Evolutionary conservation across 53 echinoderm and acorn worm species (phyloP).

Genomic region (Actinopyga echinites): DNA sequence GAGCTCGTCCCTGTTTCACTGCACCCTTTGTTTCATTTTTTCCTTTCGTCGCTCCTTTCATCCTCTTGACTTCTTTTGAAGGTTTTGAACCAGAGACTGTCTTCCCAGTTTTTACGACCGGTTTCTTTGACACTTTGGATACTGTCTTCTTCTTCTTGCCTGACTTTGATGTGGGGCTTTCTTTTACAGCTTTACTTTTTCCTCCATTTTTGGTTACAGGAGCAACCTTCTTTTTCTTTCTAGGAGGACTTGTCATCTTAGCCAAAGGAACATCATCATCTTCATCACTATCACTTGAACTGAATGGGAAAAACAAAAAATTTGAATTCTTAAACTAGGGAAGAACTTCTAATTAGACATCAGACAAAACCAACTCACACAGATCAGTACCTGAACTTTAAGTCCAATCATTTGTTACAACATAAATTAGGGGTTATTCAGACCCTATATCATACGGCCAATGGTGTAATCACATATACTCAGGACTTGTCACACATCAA

Average conservation of each 20-base stretch:
- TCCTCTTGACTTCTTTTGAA: slow-evolving; percentile 22
- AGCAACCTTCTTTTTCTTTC: slow-evolving; percentile 19
- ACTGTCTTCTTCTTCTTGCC: slow-evolving; percentile 8
- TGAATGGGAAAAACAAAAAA: not conserved
- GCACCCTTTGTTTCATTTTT: not conserved
- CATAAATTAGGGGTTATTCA: no score
- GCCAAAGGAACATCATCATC: slow-evolving; percentile 20
- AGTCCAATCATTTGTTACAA: no score
- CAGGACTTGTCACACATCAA: no score
- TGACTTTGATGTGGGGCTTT: not conserved
- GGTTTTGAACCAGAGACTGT: not conserved
- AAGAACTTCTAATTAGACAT: no score
- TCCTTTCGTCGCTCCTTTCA: slow-evolving; percentile 29
- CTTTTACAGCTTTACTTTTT: not conserved
- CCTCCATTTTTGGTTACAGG: slow-evolving; percentile 4
- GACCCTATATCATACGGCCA: no score
- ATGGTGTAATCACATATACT: no score
- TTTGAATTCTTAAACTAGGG: no score
- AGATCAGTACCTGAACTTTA: no score
- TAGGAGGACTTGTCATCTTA: slow-evolving; percentile 17
- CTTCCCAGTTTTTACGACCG: not conserved
- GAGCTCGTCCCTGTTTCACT: slow-evolving; percentile 14
- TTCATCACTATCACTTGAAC: slow-evolving; percentile 25
- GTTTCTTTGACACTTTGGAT: slow-evolving; percentile 29
- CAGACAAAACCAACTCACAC: no score